phyloP scores from a whole-genome alignment of 2,888 invertebrate species.

The Morpho helenor region DNA sequence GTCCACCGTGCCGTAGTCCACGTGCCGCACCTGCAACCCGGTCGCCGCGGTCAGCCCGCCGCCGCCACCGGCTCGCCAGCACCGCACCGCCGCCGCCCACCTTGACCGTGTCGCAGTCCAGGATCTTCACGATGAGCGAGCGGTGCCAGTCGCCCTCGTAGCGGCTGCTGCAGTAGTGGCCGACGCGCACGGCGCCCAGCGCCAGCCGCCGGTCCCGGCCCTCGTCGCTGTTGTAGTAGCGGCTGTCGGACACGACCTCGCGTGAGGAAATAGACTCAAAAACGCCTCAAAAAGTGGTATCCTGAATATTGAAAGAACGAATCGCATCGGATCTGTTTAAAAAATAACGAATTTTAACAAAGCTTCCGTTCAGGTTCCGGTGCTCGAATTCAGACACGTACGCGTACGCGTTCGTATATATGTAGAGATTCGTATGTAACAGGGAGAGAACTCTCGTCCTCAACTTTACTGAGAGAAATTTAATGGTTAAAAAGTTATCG shows the following conservation, averaged over 20 bases:
- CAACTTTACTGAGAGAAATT: too few relatives aligned
- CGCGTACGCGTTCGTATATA: background rate
- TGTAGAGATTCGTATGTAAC: too few relatives aligned
- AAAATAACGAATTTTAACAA: too few relatives aligned
- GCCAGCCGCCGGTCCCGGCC: slow-evolving; percentile 47
- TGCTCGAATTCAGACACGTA: too few relatives aligned
- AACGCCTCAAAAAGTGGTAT: too few relatives aligned
- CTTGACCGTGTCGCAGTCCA: slow-evolving; percentile 64
- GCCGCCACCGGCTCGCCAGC: background rate
- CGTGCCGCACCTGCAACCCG: slow-evolving; percentile 70
- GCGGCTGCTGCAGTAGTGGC: slow-evolving; percentile 67
- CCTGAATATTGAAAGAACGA: too few relatives aligned
- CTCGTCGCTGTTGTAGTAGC: slow-evolving; percentile 46
- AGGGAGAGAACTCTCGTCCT: too few relatives aligned
- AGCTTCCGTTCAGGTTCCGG: too few relatives aligned
- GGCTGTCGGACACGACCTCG: slow-evolving; percentile 32
- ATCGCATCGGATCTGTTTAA: too few relatives aligned
- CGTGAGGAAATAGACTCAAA: too few relatives aligned
- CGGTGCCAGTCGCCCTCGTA: slow-evolving; percentile 75
- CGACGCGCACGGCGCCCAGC: slow-evolving; percentile 55
- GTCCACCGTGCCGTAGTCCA: slow-evolving; percentile 80
- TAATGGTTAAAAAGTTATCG: too few relatives aligned
- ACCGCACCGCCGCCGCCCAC: slow-evolving; percentile 32
- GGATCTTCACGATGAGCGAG: slow-evolving; percentile 61
- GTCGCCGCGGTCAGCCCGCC: background rate